Evolutionary conservation across 2,797 vertebrate species (phyloP), one percentile per base, ranked within the genome.

Genomic region (Phataginus tricuspis): DNA sequence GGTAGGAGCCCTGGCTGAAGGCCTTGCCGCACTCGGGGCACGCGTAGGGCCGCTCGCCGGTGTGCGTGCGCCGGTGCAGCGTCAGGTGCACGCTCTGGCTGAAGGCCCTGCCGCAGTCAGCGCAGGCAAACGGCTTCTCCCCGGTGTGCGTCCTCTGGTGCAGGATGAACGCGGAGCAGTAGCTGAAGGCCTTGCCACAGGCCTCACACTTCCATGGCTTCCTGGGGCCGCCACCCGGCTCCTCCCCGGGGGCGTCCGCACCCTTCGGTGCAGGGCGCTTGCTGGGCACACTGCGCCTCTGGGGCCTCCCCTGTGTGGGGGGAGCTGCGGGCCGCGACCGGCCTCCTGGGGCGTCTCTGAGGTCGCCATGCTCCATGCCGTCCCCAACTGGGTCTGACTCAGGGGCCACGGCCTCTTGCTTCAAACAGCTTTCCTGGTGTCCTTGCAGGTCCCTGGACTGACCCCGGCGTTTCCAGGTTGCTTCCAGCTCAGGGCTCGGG

Each of bases 1-100:
- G 97, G 0, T 97, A 96, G n/a, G 98, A 98, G 77, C 97, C 97
- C 94, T 98, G 98, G 90, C 97, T 98, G 85, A 98, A 98, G 89
- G 96, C 97, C 95, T 98, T 98, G 11, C 98, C 68, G 0, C 98
- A 98, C 84, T 97, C 19, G 0, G 31, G 84, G 63, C 98, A 98
- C 4, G 96, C 59, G 13, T 97, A 98, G 8, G 97, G 98, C 94
- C 96, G 98, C 93, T 98, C 98, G 0, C 92, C 96, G 0, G 80
- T 94, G 84, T 92, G 96, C 7, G 59, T 71, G 45, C 78, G 95
- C 90, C 31, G 86, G 63, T 97, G 97, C 37, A 68, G 71, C 14
- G 83, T 75, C 19, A 97, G 84, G 77, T 86, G 86, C 23, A 66
- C 37, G 5, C 90, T 88, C 82, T 94, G 96, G 66, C 95, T 90